Conservation (phyloP, 2,888 invertebrate species). For the Julus scanicus region DNA sequence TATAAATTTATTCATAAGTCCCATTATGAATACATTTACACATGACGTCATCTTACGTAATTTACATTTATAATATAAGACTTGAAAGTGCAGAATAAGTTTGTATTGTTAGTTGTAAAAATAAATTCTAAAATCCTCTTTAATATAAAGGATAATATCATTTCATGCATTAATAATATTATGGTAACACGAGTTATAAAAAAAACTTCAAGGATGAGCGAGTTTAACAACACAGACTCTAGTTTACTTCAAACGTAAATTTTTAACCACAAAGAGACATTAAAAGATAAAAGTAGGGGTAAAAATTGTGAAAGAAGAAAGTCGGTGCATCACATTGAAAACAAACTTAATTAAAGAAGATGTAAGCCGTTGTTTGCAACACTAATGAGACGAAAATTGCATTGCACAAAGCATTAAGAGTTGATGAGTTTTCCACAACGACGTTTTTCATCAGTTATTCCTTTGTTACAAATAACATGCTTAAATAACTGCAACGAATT, state of each 20-base stretch:
- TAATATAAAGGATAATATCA: background rate
- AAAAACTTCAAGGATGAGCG: background rate
- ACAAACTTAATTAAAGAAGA: background rate
- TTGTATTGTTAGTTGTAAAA: background rate
- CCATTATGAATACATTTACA: background rate
- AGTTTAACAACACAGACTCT: background rate
- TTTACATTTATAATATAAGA: background rate
- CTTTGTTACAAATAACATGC: background rate
- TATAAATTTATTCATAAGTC: background rate
- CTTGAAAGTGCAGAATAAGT: background rate
- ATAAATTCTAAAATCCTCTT: background rate
- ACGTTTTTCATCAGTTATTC: background rate
- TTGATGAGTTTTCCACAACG: background rate
- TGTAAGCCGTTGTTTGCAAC: background rate
- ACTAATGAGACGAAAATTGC: constrained; percentile 25
- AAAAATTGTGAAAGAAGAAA: background rate
- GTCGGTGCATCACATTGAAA: background rate
- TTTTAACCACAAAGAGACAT: background rate
- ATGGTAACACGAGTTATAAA: background rate
- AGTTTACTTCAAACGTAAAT: background rate
- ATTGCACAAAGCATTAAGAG: constrained; percentile 9
- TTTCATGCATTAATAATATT: background rate
- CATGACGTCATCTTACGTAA: background rate
- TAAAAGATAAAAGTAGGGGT: background rate
- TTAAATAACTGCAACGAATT: background rate